Evolutionary conservation across 2,113 vertebrate genomes (phyloP).

Genomic region (Willisornis vidua): DNA sequence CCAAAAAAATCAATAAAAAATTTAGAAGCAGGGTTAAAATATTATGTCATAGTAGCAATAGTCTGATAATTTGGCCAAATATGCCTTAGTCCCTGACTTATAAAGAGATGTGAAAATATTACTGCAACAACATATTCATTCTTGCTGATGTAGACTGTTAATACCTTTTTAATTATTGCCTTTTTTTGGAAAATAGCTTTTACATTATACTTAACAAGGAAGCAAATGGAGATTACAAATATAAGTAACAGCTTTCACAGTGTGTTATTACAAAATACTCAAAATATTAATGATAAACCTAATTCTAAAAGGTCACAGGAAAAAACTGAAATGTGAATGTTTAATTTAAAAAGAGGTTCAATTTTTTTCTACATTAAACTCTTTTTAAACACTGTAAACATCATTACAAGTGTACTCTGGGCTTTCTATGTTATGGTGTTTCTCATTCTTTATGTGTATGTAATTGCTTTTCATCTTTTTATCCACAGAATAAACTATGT

Average conservation of each 20-base stretch:
- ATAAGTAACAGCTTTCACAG: not conserved
- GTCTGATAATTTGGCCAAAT: not conserved
- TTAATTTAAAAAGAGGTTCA: not conserved
- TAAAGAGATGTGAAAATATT: not conserved
- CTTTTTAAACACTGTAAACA: not conserved
- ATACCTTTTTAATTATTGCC: not conserved
- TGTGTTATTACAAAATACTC: not conserved
- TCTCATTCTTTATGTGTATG: not conserved
- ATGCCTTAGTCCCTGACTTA: not conserved
- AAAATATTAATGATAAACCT: not conserved
- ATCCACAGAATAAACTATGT: not conserved
- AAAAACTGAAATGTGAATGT: not conserved
- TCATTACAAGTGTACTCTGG: not conserved
- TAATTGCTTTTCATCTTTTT: not conserved
- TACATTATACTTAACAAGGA: not conserved
- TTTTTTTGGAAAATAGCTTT: not conserved
- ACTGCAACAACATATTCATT: not conserved
- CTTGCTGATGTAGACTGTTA: not conserved
- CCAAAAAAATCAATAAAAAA: not conserved
- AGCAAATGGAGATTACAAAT: not conserved
- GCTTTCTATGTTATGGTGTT: not conserved
- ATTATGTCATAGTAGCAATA: not conserved
- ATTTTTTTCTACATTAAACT: not conserved
- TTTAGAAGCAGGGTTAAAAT: not conserved
- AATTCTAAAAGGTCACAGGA: not conserved